Evolutionary conservation across 2,113 vertebrate genomes (phyloP).

Genomic region (Neolamprologus sp.): DNA sequence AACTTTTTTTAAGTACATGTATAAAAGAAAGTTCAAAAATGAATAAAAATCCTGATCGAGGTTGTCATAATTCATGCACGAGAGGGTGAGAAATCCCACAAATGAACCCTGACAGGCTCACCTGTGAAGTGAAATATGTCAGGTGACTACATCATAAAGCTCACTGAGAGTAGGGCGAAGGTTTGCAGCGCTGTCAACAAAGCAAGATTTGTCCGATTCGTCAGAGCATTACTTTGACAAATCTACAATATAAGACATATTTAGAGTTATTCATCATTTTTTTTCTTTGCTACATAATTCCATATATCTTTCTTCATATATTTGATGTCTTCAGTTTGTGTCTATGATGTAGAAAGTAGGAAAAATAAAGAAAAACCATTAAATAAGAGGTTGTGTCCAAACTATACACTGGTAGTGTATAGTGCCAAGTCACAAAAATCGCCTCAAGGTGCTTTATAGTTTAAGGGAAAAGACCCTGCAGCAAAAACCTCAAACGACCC

Average conservation of each 20-base stretch:
- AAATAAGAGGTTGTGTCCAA: neutral
- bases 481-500: neutral
- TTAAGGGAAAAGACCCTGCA: neutral
- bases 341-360: neutral
- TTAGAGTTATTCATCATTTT: neutral
- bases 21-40: neutral
- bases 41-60: neutral
- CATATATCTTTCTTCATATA: neutral
- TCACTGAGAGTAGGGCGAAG: accelerated
- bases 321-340: neutral
- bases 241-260: neutral
- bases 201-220: neutral
- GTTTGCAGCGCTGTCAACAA: neutral
- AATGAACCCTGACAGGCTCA: neutral
- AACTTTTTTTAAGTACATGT: neutral
- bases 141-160: neutral
- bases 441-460: accelerated
- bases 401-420: neutral
- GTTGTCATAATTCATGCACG: neutral
- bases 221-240: neutral
- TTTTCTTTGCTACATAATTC: neutral
- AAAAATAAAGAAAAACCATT: neutral
- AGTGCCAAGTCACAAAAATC: neutral
- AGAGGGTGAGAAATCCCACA: neutral
- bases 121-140: neutral